Conservation (phyloP, 2,888 invertebrate genomes). For the Melinaea marsaeus region DNA sequence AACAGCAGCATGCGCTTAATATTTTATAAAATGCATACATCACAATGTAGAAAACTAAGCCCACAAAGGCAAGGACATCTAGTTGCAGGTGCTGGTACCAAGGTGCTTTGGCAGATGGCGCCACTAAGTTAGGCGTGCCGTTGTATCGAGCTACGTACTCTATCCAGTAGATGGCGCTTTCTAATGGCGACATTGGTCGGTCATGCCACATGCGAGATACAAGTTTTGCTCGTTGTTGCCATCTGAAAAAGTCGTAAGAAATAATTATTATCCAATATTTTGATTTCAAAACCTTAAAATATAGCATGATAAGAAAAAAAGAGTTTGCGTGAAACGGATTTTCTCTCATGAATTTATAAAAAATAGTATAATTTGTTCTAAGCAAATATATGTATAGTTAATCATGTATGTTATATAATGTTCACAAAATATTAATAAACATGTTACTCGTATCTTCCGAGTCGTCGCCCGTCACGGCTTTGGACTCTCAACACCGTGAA, state of each 20-base stretch:
- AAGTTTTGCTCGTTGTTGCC: constrained; percentile 59
- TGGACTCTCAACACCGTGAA: constrained; percentile 13
- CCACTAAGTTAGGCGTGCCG: constrained; percentile 62
- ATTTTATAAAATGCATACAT: constrained; percentile 55
- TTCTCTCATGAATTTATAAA: no score
- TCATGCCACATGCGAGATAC: constrained; percentile 75
- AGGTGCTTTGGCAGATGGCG: constrained; percentile 54
- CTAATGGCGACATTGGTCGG: constrained; percentile 71
- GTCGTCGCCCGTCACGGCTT: neutral
- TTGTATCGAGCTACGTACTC: constrained; percentile 75
- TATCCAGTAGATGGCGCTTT: constrained; percentile 78
- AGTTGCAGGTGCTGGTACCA: constrained; percentile 64
- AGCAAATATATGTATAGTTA: no score
- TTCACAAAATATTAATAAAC: no score
- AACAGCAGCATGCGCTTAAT: constrained; percentile 56
- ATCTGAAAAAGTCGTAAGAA: constrained; percentile 43
- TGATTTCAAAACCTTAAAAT: no score
- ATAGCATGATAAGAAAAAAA: no score
- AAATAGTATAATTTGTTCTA: no score
- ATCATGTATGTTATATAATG: no score
- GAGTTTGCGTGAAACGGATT: no score
- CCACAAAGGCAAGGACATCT: constrained; percentile 64
- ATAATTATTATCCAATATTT: no score
- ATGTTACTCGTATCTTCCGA: no score
- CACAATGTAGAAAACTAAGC: constrained; percentile 55